Conservation (phyloP, 2,888 invertebrate genomes). For the Chirona hameri region DNA sequence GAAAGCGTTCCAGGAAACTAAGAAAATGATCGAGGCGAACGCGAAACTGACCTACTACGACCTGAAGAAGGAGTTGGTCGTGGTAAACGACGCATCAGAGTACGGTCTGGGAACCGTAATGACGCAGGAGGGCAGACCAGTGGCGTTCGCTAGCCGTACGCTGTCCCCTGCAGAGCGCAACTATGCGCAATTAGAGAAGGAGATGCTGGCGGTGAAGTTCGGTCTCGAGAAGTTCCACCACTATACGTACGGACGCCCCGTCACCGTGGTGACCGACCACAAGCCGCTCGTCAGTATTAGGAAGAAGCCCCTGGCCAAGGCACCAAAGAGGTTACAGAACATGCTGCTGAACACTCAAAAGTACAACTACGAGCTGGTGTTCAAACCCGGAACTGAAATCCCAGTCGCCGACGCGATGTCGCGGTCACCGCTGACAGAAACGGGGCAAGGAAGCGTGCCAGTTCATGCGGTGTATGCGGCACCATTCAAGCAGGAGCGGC, state of each 20-base stretch:
- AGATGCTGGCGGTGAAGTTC: constrained; percentile 33
- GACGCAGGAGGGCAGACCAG: background rate
- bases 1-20: background rate
- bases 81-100: background rate
- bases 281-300: constrained; percentile 33
- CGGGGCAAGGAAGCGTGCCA: background rate
- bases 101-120: background rate
- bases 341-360: background rate
- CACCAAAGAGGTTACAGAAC: background rate
- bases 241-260: constrained; percentile 33
- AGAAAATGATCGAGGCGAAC: background rate
- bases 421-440: background rate
- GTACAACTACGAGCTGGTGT: background rate
- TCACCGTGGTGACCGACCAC: constrained; percentile 35
- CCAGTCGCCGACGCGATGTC: too few species aligned
- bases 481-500: background rate
- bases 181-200: constrained; percentile 36
- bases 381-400: background rate
- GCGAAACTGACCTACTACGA: background rate
- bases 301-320: background rate
- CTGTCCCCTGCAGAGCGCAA: background rate
- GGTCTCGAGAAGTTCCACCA: constrained; percentile 35
- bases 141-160: background rate
- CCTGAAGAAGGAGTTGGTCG: background rate
- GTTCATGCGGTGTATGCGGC: background rate